Conservation (phyloP, 2,113 vertebrate genomes). For the Panthera leo region DNA sequence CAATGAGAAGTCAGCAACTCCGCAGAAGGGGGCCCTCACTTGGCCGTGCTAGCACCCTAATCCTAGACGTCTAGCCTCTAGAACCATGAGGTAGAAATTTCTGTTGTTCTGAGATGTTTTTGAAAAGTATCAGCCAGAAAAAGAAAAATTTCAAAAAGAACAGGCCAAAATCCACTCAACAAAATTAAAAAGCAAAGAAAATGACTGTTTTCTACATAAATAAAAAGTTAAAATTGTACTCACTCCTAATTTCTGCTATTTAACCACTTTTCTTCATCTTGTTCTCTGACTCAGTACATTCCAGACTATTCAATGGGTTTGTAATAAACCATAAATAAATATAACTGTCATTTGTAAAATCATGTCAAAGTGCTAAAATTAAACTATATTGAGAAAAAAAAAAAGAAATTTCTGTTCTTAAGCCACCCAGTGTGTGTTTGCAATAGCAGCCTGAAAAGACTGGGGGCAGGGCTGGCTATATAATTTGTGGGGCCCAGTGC, state of each 20-base stretch:
- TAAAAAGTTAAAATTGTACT: slow-evolving; percentile 65
- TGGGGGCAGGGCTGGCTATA: neutral
- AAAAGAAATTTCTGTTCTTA: neutral
- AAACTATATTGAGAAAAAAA: neutral
- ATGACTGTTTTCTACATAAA: slow-evolving; percentile 60
- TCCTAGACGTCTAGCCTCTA: neutral
- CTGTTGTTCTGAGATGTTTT: slow-evolving; percentile 80
- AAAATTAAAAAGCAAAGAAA: slow-evolving; percentile 80
- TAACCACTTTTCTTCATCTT: slow-evolving; percentile 73
- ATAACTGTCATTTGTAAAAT: slow-evolving; percentile 49
- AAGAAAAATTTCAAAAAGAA: slow-evolving; percentile 89
- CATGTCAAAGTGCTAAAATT: slow-evolving; percentile 18
- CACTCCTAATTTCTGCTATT: slow-evolving; percentile 71
- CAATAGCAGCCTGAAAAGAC: neutral
- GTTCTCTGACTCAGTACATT: slow-evolving; percentile 85
- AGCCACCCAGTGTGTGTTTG: neutral
- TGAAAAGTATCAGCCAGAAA: slow-evolving; percentile 90
- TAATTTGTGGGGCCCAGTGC: neutral
- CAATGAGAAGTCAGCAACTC: neutral
- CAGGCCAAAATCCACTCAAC: slow-evolving; percentile 79
- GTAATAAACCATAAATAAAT: slow-evolving; percentile 90
- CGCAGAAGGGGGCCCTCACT: neutral
- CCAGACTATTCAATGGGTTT: slow-evolving; percentile 92
- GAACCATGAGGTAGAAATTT: neutral
- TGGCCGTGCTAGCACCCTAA: neutral